Conservation (phyloP, 2,113 vertebrate species). For the Pristiophorus japonicus region DNA sequence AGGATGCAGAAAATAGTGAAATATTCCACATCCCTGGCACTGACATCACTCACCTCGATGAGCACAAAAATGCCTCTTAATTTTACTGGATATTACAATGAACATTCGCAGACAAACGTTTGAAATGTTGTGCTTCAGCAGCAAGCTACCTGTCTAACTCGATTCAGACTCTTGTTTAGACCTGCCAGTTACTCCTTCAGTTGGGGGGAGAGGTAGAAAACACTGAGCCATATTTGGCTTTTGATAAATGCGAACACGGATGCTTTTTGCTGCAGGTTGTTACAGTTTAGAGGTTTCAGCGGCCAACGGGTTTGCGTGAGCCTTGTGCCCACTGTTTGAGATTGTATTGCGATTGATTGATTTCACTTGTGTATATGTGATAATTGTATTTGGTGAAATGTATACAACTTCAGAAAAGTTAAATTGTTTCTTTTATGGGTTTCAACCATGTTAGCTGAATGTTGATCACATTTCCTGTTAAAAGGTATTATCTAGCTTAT, state of each 20-base stretch:
- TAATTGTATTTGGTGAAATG: conserved; percentile 35
- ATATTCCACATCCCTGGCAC: background rate
- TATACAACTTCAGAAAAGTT: conserved; percentile 31
- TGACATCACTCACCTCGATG: background rate
- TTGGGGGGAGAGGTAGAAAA: conserved; percentile 6
- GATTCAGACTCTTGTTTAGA: conserved; percentile 1
- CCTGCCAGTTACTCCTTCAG: background rate
- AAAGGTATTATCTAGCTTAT: conserved; percentile 30
- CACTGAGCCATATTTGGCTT: conserved; percentile 30
- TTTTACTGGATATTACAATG: background rate
- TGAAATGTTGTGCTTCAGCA: background rate
- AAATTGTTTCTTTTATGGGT: conserved; percentile 32
- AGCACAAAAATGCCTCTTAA: background rate
- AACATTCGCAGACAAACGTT: background rate
- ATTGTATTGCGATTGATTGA: conserved; percentile 23
- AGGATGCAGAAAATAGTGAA: background rate
- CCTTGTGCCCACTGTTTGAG: conserved; percentile 22
- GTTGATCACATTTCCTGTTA: conserved; percentile 31
- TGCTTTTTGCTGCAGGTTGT: background rate
- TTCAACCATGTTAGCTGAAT: conserved; percentile 33
- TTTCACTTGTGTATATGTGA: conserved; percentile 31
- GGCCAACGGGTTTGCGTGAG: background rate
- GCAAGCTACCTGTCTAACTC: background rate
- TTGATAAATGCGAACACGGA: background rate
- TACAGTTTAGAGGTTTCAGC: conserved; percentile 1